Percentiles rank a stretch among this genome's conserved stretches.
Evolutionary conservation across 1,140 invertebrate genomes (phyloP).

Genomic region (Penaeus japonicus): DNA sequence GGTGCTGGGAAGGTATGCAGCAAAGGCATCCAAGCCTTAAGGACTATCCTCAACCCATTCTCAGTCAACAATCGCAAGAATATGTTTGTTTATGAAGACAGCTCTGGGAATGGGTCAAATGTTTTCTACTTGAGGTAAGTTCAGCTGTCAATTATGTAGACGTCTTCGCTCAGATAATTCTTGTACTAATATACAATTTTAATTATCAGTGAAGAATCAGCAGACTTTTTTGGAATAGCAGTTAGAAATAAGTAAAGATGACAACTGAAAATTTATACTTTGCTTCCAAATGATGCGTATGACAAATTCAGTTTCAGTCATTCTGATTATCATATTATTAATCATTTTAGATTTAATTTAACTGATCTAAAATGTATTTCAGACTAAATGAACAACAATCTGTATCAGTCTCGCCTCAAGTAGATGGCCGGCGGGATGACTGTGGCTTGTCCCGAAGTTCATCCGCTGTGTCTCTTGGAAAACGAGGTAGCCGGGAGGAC

Average conservation of each 20-base stretch:
- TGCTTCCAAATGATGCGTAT: no score
- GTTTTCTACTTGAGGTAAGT: slow-evolving; percentile 58
- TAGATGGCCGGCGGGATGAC: slow-evolving; percentile 40
- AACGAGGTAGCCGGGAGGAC: slow-evolving; percentile 44
- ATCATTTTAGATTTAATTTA: no score
- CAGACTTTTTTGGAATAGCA: no score
- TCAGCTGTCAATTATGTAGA: not conserved
- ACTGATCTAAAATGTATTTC: not conserved
- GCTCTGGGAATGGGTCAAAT: slow-evolving; percentile 66
- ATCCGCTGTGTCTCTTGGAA: slow-evolving; percentile 44
- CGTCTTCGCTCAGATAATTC: no score
- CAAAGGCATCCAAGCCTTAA: slow-evolving; percentile 68
- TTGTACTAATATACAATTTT: no score
- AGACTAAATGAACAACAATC: slow-evolving; percentile 51
- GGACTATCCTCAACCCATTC: slow-evolving; percentile 75
- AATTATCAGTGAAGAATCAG: no score
- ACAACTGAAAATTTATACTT: no score
- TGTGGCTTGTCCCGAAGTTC: slow-evolving; percentile 34
- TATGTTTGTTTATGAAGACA: slow-evolving; percentile 83
- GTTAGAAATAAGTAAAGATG: no score
- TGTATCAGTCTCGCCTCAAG: not conserved
- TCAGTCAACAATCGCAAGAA: slow-evolving; percentile 79
- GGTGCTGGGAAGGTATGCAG: slow-evolving; percentile 49
- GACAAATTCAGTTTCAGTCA: no score
- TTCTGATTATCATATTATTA: no score